Percentiles rank a stretch among this genome's conserved stretches.
Evolutionary conservation across 2,113 vertebrate genomes (phyloP).

Genomic region (Lichenostomus cassidix): DNA sequence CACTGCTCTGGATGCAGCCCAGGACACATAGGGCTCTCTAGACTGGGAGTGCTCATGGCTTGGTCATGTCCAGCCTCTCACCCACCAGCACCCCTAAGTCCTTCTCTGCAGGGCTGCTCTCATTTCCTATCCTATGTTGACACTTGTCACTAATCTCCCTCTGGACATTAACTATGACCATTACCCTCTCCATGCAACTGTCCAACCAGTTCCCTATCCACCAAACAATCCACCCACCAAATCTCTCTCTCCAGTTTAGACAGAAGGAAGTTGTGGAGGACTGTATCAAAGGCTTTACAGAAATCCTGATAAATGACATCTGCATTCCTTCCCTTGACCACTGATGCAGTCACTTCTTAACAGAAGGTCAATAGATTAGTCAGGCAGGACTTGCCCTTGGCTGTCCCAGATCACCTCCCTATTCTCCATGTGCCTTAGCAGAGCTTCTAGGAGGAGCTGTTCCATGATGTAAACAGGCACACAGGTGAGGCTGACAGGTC

Average conservation of each 20-base stretch:
- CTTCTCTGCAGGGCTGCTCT: accelerated
- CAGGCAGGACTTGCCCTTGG: not conserved
- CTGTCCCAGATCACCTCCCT: not conserved
- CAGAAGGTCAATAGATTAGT: not conserved
- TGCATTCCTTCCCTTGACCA: not conserved
- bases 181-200: accelerated
- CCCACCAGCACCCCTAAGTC: accelerated
- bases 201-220: not conserved
- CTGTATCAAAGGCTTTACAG: not conserved
- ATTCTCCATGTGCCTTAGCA: not conserved
- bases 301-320: not conserved
- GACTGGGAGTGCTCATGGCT: not conserved
- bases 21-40: not conserved
- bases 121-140: not conserved
- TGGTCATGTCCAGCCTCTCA: not conserved
- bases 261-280: not conserved
- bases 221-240: not conserved
- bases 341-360: not conserved
- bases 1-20: not conserved
- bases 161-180: not conserved
- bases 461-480: not conserved
- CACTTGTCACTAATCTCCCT: not conserved
- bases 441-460: not conserved
- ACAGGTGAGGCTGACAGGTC: not conserved
- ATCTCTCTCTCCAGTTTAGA: not conserved